Evolutionary conservation across 2,888 invertebrate species (phyloP), one percentile per base, ranked within the genome.

Genomic region (Acleris laterana): DNA sequence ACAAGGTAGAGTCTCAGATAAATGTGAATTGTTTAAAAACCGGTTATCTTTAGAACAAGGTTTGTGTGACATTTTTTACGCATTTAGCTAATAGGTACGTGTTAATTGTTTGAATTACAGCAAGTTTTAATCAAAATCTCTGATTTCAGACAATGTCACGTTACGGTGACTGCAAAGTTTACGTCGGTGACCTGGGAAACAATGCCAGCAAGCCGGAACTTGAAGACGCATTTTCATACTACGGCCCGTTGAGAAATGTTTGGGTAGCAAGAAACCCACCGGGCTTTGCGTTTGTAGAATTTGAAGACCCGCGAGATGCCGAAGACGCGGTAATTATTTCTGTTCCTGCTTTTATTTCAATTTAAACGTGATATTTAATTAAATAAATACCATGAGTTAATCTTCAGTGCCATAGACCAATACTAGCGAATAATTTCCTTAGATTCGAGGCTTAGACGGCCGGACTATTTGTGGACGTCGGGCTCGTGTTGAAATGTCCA

Each of bases 201-300:
- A 96, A 95, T 78, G 98, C 98, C 42, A 97, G 98, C 69, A 98
- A 98, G 90, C 97, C 98, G 78, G 98, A 98, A 88, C 93, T 98
- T 64, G 98, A 99, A 91, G 97, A 98, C 85, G 97, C 97, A 17
- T 99, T 99, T 90, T 96, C 96, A 68, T 96, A 98, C 78, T 99
- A 98, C 82, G 99, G 99, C 13, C 96, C 97, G 1, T 90, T 99
- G 76, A 95, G 97, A 78, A 98, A 98, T 91, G 98, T 99, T 53
- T 99, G 99, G 99, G 98, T 99, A n/a, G 99, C 99, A 0, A 94
- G 98, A 74, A 98, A 99, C 87, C 98, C 98, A 16, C 98, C 99
- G 66, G 99, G 98, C 61, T 98, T 98, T 89, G 98, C 98, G 7
- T 98, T 98, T 89, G 97, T 98, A 2, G 98, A 98, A 85, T 98